phyloP scores from a whole-genome alignment of 2,888 invertebrate genomes.

The Neocrepidodera transversa region DNA sequence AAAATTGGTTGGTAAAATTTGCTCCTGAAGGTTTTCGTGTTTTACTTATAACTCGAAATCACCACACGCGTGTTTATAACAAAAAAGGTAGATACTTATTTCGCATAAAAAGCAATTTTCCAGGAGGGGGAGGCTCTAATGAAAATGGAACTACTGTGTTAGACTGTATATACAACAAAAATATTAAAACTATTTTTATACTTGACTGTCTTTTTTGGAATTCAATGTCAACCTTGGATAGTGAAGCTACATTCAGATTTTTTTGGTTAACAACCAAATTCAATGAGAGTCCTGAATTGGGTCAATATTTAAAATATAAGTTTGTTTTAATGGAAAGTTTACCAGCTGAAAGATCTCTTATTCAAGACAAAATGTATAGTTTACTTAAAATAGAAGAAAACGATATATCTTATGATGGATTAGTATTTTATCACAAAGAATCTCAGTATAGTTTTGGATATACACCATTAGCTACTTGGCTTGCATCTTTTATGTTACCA shows the following conservation, averaged over 20 bases:
- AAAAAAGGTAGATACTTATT: constrained; percentile 36
- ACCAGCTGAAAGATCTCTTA: constrained; percentile 60
- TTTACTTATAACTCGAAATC: constrained; percentile 77
- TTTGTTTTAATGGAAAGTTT: constrained; percentile 64
- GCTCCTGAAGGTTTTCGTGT: constrained; percentile 86
- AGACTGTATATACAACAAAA: constrained; percentile 80
- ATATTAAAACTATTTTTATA: constrained; percentile 72
- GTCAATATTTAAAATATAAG: constrained; percentile 55
- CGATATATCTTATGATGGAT: constrained; percentile 75
- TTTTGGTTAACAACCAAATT: constrained; percentile 83
- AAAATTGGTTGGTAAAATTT: constrained; percentile 76
- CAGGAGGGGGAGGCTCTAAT: constrained; percentile 70
- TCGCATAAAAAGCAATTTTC: constrained; percentile 70
- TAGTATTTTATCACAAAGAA: constrained; percentile 89
- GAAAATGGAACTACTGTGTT: constrained; percentile 70
- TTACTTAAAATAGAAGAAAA: constrained; percentile 56
- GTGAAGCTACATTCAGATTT: constrained; percentile 82
- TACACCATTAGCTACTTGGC: constrained; percentile 91
- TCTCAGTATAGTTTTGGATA: constrained; percentile 76
- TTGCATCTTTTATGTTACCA: constrained; percentile 87
- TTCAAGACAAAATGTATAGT: constrained; percentile 60
- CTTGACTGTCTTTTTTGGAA: constrained; percentile 88
- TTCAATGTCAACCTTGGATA: constrained; percentile 72
- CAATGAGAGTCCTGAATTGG: constrained; percentile 66
- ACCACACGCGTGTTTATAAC: constrained; percentile 34